Base-by-base conservation (phyloP, 2,113 vertebrate genomes). In the Vulpes vulpes region DNA sequence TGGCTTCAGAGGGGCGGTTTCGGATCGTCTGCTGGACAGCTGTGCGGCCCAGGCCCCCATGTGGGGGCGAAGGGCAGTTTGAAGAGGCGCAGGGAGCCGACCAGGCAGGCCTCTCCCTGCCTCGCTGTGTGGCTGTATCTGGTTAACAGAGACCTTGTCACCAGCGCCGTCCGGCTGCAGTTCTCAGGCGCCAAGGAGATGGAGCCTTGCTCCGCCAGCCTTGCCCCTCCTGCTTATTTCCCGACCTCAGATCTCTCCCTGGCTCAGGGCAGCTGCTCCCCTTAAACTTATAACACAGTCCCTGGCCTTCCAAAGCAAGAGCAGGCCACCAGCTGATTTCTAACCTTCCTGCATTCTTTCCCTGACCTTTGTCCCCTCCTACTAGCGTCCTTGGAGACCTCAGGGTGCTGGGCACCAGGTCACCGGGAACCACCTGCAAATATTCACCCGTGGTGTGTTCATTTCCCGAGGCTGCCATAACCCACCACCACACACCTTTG, bases 81-180 rank as follows among this genome's bases (percentile, higher is more conserved):
- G 62, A 49, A 20, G 22, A 20, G 64, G 19, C 64, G 53, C 3
- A 19, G 49, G 25, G 87, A 32, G 83, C 69, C 4, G 0, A 16
- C 25, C 64, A 9, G 0, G 51, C 23, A 3, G 10, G 17, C 12
- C 7, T 25, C 11, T 32, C 32, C 0, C 9, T 11, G 59, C 57
- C 20, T 2, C 1, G 4, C 22, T 20, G 0, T 9, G 8, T 49
- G 19, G 7, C 22, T 20, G 0, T 14, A 17, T 49, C 62, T 65
- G 78, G 62, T 74, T 2, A 53, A 3, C 5, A 8, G 76, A 59
- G 49, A 81, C 10, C 38, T 43, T 81, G 71, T 73, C 86, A 62
- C 9, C 78, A 59, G 74, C 35, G 3, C 8, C 0, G 0, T 30
- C 16, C 60, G 12, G 49, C 64, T 65, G 23, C 43, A 15, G 8